A percentile compares a stretch with the other conserved stretches of the same genome.
These are phyloP conservation scores for Sphyrna mokarran DNA, from an alignment of 2,113 vertebrate species.

Conservation along the genomic window DNA sequence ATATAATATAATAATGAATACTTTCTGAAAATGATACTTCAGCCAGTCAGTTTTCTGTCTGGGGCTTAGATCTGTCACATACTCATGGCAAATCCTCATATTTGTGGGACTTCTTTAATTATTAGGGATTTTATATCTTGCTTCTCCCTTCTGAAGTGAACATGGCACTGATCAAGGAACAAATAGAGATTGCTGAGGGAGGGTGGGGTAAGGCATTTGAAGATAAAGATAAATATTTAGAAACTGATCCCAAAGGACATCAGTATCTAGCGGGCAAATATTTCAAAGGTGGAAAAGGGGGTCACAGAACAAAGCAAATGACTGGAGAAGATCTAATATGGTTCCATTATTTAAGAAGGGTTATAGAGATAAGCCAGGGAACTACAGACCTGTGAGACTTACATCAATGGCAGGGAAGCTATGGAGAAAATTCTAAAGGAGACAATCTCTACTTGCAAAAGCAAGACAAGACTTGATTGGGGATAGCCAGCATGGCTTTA, in stretches of 20 bases:
- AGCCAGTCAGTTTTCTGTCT: not conserved
- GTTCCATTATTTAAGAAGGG: too few species aligned
- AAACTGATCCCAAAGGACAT: not conserved
- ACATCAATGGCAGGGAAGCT: too few species aligned
- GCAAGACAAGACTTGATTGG: too few species aligned
- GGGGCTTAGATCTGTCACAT: not conserved
- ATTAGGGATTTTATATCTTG: not conserved
- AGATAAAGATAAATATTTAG: not conserved
- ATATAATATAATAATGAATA: not conserved
- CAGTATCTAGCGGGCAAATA: not conserved
- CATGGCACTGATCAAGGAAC: not conserved
- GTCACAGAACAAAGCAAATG: not conserved
- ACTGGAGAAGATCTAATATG: too few species aligned
- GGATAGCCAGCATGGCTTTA: too few species aligned
- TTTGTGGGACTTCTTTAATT: not conserved
- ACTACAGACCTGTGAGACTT: too few species aligned
- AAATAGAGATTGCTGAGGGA: not conserved
- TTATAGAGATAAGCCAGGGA: too few species aligned
- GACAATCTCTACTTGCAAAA: too few species aligned
- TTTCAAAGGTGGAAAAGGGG: not conserved
- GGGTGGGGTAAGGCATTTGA: not conserved
- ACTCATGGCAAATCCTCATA: not conserved
- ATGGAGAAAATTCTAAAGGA: too few species aligned
- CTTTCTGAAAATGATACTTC: not conserved
- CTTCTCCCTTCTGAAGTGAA: not conserved